Evolutionary conservation across 2,797 vertebrate genomes (phyloP), one percentile per base, ranked within the genome.

Genomic region (Euthynnus affinis): DNA sequence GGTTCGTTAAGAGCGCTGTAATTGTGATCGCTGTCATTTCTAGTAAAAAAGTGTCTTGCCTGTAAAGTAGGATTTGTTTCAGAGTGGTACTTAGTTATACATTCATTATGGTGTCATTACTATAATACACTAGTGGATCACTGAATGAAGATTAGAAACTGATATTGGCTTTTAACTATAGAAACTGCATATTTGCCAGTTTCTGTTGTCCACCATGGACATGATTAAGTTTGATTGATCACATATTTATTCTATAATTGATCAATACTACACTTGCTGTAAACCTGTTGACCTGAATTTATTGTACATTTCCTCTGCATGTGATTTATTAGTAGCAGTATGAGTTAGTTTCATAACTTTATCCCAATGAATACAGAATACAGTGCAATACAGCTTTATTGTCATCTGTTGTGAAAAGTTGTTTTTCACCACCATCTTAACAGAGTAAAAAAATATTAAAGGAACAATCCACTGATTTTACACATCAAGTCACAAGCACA

Each of bases 1-100:
- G 78, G 78, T 92, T 93, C 56, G 51, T 88, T 85, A 74, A 71
- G 80, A 87, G 76, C 61, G 57, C 71, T 85, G 73, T 70, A 73
- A 83, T 76, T 87, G 46, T 57, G 64, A 76, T 86, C 76, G 2
- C 65, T 83, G 66, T 37, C 51, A 66, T 68, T 88, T 81, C 58
- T 62, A n/a, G 4, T 59, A 76, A 1, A 44, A 20, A 82, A 76
- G 63, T 64, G 23, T 71, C 18, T 57, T 22, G 37, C 61, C 71
- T 80, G 46, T 53, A 14, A 73, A 76, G 70, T 23, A 71, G 23
- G 44, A 60, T 59, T 58, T 71, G 32, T 37, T 74, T 70, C 58
- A 62, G 22, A 32, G 18, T n/a, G 22, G 20, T 44, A 44, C 65
- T 68, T 46, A 74, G 63, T 40, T 52, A 18, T 64, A 75, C 17